These are phyloP conservation scores for Chaetodon trifasciatus DNA, from an alignment of 2,797 vertebrate genomes.

Conservation along the genomic window DNA sequence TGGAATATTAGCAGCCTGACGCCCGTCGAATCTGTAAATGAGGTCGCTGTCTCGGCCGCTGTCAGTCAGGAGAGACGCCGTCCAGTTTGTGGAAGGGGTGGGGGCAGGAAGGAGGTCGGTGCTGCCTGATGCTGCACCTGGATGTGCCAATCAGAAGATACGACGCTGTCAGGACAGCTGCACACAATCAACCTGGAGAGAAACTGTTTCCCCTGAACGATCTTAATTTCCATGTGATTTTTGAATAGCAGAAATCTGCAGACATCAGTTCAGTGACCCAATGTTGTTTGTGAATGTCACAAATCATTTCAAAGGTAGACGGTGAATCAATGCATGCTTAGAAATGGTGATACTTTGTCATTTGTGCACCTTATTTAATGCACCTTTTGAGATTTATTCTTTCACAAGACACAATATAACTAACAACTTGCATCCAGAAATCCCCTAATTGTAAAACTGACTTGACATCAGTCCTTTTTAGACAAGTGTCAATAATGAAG, in stretches of 20 bases:
- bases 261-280: neutral
- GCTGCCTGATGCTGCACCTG: slow-evolving; percentile 95
- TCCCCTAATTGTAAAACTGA: neutral
- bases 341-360: neutral
- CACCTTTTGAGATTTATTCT: neutral
- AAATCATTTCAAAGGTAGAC: neutral
- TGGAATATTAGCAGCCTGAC: slow-evolving; percentile 94
- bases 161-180: slow-evolving; percentile 1
- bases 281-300: neutral
- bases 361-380: neutral
- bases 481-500: neutral
- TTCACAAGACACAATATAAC: neutral
- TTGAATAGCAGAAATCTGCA: neutral
- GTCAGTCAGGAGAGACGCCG: slow-evolving; percentile 91
- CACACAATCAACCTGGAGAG: neutral
- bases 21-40: slow-evolving; percentile 95
- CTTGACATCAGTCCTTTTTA: neutral
- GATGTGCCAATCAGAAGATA: slow-evolving; percentile 52
- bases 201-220: neutral
- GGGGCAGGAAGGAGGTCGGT: slow-evolving; percentile 95
- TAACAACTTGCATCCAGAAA: neutral
- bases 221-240: neutral
- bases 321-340: neutral
- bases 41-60: slow-evolving; percentile 90
- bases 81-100: slow-evolving; percentile 92